phyloP scores from a whole-genome alignment of 1,140 invertebrate genomes.

The Philopotamus ludificatus region DNA sequence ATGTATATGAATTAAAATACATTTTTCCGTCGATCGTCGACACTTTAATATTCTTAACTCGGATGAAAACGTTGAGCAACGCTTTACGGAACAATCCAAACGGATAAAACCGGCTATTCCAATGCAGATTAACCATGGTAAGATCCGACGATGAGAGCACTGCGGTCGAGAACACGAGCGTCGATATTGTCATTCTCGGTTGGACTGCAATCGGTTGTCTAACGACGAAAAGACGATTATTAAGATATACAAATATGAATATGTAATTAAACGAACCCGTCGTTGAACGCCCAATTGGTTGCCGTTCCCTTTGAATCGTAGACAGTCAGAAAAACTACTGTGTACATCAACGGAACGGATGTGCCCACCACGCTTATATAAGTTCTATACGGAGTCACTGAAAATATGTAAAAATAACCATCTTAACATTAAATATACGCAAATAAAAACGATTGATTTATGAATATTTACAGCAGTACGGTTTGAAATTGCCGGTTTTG shows the following conservation, averaged over 20 bases:
- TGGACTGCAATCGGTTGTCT: conserved; percentile 26
- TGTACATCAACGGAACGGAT: conserved; percentile 25
- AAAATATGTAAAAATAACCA: conserved; percentile 8
- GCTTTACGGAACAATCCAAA: conserved; percentile 26
- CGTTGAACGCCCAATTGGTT: conserved; percentile 25
- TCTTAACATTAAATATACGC: neutral
- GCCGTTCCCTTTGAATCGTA: conserved; percentile 28
- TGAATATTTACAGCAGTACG: conserved; percentile 24
- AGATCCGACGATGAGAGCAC: conserved; percentile 18
- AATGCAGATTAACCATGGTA: conserved; percentile 23
- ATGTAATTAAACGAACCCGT: conserved; percentile 21
- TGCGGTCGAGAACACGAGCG: conserved; percentile 21
- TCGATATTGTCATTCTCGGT: conserved; percentile 10
- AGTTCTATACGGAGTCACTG: conserved; percentile 29
- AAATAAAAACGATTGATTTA: neutral
- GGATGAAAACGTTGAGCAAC: conserved; percentile 18
- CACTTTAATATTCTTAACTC: conserved; percentile 13
- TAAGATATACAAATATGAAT: neutral
- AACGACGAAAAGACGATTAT: neutral
- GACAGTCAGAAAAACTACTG: conserved; percentile 17
- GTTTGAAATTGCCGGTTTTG: conserved; percentile 28
- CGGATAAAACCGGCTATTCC: conserved; percentile 31
- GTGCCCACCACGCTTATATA: conserved; percentile 18
- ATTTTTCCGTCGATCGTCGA: conserved; percentile 31
- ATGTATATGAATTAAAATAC: conserved; percentile 9